Evolutionary conservation across 2,797 vertebrate species (phyloP).

Genomic region (Streptopelia turtur): DNA sequence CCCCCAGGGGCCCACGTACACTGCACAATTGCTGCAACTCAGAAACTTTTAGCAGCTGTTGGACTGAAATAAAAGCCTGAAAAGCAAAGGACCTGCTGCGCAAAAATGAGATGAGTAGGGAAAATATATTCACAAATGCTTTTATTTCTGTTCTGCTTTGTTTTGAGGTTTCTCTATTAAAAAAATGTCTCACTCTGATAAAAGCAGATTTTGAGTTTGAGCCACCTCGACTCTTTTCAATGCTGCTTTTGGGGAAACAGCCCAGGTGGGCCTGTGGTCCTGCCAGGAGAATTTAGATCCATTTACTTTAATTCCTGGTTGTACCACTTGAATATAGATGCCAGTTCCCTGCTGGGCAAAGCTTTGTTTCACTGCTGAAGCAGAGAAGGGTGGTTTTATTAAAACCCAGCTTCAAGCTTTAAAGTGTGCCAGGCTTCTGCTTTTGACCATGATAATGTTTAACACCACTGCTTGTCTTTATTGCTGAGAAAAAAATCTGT

Average conservation of each 20-base stretch:
- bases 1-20: rapidly evolving
- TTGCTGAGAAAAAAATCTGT: neutral
- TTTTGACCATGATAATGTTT: neutral
- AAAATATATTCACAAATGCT: neutral
- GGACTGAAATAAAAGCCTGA: neutral
- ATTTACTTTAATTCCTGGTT: neutral
- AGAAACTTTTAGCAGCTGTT: neutral
- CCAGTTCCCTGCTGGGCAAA: neutral
- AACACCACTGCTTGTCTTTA: neutral
- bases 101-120: neutral
- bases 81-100: neutral
- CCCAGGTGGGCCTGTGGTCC: neutral
- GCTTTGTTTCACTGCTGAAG: neutral
- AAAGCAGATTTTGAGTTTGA: neutral
- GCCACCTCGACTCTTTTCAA: neutral
- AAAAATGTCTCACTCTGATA: neutral
- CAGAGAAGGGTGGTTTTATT: neutral
- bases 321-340: neutral
- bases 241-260: neutral
- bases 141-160: neutral
- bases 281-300: neutral
- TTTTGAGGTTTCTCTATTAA: neutral
- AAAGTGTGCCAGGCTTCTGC: neutral
- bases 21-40: neutral
- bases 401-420: neutral